A percentile compares a stretch with the other conserved stretches of the same genome.
These are phyloP conservation scores for Aptenodytes patagonicus DNA, from an alignment of 2,113 vertebrate genomes.

Conservation along the genomic window DNA sequence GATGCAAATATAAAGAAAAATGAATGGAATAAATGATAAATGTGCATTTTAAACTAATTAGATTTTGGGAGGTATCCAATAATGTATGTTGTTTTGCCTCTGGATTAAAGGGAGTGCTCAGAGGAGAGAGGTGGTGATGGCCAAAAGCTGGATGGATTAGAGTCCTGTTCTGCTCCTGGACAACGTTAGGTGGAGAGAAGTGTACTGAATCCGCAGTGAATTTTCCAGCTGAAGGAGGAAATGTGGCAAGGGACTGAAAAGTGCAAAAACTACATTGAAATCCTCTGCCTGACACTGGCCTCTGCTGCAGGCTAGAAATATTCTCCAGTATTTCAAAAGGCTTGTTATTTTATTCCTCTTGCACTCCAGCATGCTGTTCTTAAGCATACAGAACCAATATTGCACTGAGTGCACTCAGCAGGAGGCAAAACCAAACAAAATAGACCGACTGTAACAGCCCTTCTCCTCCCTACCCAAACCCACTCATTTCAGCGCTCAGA, in stretches of 20 bases:
- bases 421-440: not conserved
- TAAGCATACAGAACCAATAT: not conserved
- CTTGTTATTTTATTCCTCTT: not conserved
- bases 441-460: accelerated
- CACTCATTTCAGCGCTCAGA: not conserved
- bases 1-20: not conserved
- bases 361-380: not conserved
- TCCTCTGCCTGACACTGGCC: not conserved
- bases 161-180: not conserved
- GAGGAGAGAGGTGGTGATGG: not conserved
- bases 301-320: not conserved
- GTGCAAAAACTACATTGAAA: not conserved
- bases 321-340: not conserved
- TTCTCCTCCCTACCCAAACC: not conserved
- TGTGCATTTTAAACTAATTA: not conserved
- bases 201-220: not conserved
- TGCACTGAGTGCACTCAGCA: not conserved
- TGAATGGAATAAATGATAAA: not conserved
- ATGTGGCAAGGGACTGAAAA: not conserved
- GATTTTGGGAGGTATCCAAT: not conserved
- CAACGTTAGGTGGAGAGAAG: not conserved
- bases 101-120: not conserved
- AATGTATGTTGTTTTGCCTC: not conserved
- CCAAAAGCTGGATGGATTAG: not conserved
- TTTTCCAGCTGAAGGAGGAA: not conserved